Evolutionary conservation across 2,113 vertebrate species (phyloP).

Genomic region (Pseudolaguvia tuberculata): DNA sequence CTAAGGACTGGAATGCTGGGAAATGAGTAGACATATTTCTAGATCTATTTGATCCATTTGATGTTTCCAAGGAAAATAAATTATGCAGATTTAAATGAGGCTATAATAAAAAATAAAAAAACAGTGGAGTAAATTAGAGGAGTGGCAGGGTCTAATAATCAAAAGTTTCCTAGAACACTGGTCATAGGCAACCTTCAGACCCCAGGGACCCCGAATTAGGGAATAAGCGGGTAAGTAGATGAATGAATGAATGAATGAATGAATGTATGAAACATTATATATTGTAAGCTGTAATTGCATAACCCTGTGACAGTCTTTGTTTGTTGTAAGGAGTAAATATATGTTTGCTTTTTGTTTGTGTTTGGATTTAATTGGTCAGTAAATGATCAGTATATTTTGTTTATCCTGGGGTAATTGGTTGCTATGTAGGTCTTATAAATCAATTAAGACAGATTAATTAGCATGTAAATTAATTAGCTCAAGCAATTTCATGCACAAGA

Average conservation of each 20-base stretch:
- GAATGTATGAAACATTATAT: conserved; percentile 26
- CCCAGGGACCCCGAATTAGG: too few relatives aligned
- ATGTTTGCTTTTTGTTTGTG: not conserved
- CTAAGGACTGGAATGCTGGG: conserved; percentile 26
- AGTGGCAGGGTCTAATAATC: conserved; percentile 45
- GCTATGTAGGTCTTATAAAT: not conserved
- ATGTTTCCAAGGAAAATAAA: conserved; percentile 51
- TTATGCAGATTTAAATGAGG: conserved; percentile 56
- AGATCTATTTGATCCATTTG: conserved; percentile 52
- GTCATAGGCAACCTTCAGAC: conserved; percentile 33
- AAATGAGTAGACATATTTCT: conserved; percentile 46
- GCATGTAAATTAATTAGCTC: not conserved
- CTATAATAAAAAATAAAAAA: conserved; percentile 66
- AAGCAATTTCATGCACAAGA: not conserved
- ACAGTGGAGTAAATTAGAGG: conserved; percentile 65
- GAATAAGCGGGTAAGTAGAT: too few relatives aligned
- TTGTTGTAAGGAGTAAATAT: not conserved
- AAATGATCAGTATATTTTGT: not conserved
- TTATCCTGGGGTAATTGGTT: not conserved
- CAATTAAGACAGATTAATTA: conserved; percentile 11
- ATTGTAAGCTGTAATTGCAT: not conserved
- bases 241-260: too few relatives aligned
- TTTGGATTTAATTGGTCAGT: not conserved
- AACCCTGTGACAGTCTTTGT: not conserved
- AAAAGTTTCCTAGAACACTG: conserved; percentile 29